Evolutionary conservation across 2,797 vertebrate genomes (phyloP), one percentile per base, ranked within the genome.

Genomic region (Sciaenops ocellatus): DNA sequence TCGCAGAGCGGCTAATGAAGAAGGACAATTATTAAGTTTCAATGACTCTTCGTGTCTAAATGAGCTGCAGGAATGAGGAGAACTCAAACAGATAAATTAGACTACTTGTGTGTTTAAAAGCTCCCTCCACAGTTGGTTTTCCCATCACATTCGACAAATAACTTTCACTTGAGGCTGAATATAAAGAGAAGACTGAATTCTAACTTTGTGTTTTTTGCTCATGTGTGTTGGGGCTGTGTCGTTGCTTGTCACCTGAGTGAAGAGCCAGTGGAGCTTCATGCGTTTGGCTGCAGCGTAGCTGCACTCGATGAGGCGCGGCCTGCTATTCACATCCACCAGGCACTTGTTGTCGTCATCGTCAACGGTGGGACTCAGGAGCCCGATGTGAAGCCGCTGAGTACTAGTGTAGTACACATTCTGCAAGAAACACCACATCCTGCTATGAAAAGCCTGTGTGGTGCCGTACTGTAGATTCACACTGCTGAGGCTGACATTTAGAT

Each of bases 341-440:
- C 98, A 99, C 94, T 97, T 96, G 95, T 99, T 99, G 96, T 99
- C 98, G 2, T 98, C 97, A 0, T 99, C 98, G 0, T 99, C 98
- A 0, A 98, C 80, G 0, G 97, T 99, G 87, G 98, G 97, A 88
- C 98, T 99, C 89, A 99, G 95, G 77, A 97, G 90, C 34, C 98
- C 98, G 60, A 99, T 90, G 0, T 97, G 97, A 68, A 99, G 93
- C 94, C 96, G 97, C 94, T 98, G 97, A 50, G 94, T 94, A 87
- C 96, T 97, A 22, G 96, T 98, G 95, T 99, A 99, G 95, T 99
- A 99, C 90, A 99, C 97, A n/a, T 97, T 99, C 98, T 99, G 95
- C 60, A 96, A 95, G 16, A 74, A 66, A 88, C 51, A 93, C 9
- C 67, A 78, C 55, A 78, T 28, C 47, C n/a, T 12, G 13, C 71